Percentiles rank a stretch among this genome's conserved stretches.
These are phyloP conservation scores for Zygaena filipendulae DNA, from an alignment of 2,888 invertebrate genomes.

Conservation along the genomic window DNA sequence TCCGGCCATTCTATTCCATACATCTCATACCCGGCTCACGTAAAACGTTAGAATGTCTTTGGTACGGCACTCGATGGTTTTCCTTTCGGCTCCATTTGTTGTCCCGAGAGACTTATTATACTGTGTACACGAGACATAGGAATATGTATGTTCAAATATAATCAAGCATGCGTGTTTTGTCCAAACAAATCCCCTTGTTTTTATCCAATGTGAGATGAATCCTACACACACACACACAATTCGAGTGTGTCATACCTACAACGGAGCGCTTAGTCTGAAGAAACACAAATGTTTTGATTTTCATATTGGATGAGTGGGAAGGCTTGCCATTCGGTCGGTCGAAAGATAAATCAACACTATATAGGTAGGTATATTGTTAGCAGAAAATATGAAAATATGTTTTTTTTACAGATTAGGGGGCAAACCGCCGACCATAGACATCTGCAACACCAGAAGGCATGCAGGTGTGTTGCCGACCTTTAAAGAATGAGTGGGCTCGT, in stretches of 20 bases:
- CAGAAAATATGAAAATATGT: too few relatives aligned
- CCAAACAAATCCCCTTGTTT: conserved; percentile 59
- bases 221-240: too few relatives aligned
- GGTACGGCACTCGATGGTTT: conserved; percentile 44
- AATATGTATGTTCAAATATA: conserved; percentile 67
- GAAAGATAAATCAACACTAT: too few relatives aligned
- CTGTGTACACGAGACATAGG: conserved; percentile 54
- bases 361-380: too few relatives aligned
- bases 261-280: conserved; percentile 27
- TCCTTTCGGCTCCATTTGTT: conserved; percentile 57
- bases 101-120: conserved; percentile 63
- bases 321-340: too few relatives aligned
- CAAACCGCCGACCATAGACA: too few relatives aligned
- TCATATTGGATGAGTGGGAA: conserved; percentile 54
- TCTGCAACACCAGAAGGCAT: too few relatives aligned
- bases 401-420: too few relatives aligned
- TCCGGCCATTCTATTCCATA: conserved; percentile 48
- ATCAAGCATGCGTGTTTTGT: conserved; percentile 50
- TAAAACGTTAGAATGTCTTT: conserved; percentile 38
- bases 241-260: too few relatives aligned
- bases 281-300: conserved; percentile 55
- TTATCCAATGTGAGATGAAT: conserved; percentile 46
- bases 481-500: too few relatives aligned
- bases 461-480: too few relatives aligned
- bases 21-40: conserved; percentile 47